These are phyloP conservation scores for Orgyia antiqua DNA, from an alignment of 2,888 invertebrate species.

Conservation along the genomic window DNA sequence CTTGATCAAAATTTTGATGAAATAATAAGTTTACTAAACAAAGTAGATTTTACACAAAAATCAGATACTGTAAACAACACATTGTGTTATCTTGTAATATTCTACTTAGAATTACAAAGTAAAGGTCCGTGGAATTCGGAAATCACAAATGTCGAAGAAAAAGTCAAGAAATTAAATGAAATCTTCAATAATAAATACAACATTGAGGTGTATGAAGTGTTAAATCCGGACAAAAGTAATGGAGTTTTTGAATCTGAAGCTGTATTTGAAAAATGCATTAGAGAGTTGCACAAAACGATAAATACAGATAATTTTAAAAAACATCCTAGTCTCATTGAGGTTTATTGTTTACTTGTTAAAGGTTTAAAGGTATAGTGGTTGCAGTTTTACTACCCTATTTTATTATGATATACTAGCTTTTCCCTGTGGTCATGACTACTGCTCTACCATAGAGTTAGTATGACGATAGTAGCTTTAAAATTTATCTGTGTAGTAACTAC, in stretches of 20 bases:
- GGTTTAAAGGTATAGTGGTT: conserved; percentile 46
- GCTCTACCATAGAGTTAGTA: too few species aligned
- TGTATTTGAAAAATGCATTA: conserved; percentile 51
- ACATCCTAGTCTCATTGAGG: conserved; percentile 54
- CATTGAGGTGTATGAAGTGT: conserved; percentile 34
- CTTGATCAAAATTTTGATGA: conserved; percentile 33
- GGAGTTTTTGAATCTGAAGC: conserved; percentile 45
- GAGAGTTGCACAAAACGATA: conserved; percentile 46
- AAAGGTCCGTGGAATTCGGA: conserved; percentile 45
- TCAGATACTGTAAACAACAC: conserved; percentile 24
- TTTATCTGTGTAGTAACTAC: not conserved
- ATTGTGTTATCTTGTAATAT: conserved; percentile 41
- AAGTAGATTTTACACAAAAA: conserved; percentile 31
- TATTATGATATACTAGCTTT: too few species aligned
- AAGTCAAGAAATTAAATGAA: conserved; percentile 34
- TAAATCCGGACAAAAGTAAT: conserved; percentile 28
- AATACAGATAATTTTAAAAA: conserved; percentile 48
- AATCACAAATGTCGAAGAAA: conserved; percentile 29
- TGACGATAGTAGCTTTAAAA: not conserved
- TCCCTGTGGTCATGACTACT: too few species aligned
- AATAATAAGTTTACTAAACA: conserved; percentile 34
- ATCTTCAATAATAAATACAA: conserved; percentile 38
- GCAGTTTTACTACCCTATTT: not conserved
- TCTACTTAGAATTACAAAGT: conserved; percentile 44
- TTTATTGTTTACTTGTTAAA: conserved; percentile 42